Evolutionary conservation across 1,140 invertebrate species (phyloP).

Genomic region (Streblospio benedicti): DNA sequence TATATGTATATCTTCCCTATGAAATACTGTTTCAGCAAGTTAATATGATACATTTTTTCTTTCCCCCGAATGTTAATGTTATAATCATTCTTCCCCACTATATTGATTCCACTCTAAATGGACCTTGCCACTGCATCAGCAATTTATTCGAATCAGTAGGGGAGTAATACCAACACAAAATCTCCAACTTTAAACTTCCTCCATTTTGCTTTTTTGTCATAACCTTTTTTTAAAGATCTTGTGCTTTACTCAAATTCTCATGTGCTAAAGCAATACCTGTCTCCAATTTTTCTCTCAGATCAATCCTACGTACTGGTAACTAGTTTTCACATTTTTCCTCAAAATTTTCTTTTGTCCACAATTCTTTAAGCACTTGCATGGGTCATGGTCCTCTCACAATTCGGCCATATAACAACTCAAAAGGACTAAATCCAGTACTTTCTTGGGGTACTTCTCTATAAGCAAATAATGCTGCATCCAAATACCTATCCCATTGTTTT

Average conservation of each 20-base stretch:
- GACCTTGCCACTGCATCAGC: neutral
- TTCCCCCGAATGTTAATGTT: too few relatives aligned
- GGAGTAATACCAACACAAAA: neutral
- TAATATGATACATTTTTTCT: too few relatives aligned
- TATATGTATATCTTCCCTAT: too few relatives aligned
- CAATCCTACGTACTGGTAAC: conserved; percentile 3
- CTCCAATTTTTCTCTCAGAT: conserved; percentile 15
- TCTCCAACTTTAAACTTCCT: neutral
- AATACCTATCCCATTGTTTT: conserved; percentile 14
- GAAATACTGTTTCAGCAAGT: too few relatives aligned
- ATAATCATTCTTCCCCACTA: too few relatives aligned
- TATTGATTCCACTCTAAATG: too few relatives aligned
- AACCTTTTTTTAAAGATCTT: conserved; percentile 10
- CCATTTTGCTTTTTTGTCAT: conserved; percentile 7
- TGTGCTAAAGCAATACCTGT: conserved; percentile 18
- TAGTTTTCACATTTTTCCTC: conserved; percentile 16
- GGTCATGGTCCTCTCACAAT: conserved; percentile 29
- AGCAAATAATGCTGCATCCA: conserved; percentile 10
- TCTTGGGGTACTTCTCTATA: conserved; percentile 15
- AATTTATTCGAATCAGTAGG: neutral
- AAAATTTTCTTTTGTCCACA: conserved; percentile 24
- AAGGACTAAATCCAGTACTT: conserved; percentile 27
- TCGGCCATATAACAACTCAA: conserved; percentile 31
- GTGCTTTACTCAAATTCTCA: conserved; percentile 16
- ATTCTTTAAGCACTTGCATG: conserved; percentile 25